A percentile compares a stretch with the other conserved stretches of the same genome.
Conservation (phyloP, 92 coral and sea anemone genomes). For the Montipora capitata region DNA sequence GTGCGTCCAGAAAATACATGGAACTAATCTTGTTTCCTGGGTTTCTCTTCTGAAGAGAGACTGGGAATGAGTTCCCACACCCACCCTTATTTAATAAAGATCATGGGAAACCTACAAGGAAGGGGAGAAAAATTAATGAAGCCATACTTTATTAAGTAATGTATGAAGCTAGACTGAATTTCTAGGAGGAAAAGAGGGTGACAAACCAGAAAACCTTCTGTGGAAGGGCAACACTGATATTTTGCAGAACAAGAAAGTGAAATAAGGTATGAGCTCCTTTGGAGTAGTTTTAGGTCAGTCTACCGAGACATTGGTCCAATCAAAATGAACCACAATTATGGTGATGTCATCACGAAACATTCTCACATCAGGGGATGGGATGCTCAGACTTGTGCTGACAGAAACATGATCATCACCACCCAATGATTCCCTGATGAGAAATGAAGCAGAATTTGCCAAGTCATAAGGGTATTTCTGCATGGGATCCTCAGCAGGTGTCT, state of each 20-base stretch:
- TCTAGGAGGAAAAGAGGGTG: too few species aligned
- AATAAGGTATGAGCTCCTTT: neutral
- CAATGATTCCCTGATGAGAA: constrained; percentile 88
- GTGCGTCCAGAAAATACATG: too few species aligned
- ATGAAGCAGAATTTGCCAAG: constrained; percentile 85
- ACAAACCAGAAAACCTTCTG: neutral
- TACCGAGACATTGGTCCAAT: constrained; percentile 73
- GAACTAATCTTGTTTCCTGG: too few species aligned
- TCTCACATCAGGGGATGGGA: constrained; percentile 90
- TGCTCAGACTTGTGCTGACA: constrained; percentile 77
- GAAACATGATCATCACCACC: constrained; percentile 90
- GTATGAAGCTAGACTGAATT: too few species aligned
- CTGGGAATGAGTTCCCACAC: too few species aligned
- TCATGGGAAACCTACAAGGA: too few species aligned
- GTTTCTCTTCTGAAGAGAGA: too few species aligned
- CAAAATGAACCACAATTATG: constrained; percentile 87
- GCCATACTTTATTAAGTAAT: too few species aligned
- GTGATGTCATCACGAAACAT: constrained; percentile 92
- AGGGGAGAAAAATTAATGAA: too few species aligned
- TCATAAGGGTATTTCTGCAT: constrained; percentile 39
- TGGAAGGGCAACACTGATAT: neutral
- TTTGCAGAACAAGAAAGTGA: too few species aligned
- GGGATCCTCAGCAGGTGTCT: neutral
- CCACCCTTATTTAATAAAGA: too few species aligned
- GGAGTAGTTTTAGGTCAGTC: constrained; percentile 2